phyloP scores from a whole-genome alignment of 2,113 vertebrate species.

The Cisticola juncidis region DNA sequence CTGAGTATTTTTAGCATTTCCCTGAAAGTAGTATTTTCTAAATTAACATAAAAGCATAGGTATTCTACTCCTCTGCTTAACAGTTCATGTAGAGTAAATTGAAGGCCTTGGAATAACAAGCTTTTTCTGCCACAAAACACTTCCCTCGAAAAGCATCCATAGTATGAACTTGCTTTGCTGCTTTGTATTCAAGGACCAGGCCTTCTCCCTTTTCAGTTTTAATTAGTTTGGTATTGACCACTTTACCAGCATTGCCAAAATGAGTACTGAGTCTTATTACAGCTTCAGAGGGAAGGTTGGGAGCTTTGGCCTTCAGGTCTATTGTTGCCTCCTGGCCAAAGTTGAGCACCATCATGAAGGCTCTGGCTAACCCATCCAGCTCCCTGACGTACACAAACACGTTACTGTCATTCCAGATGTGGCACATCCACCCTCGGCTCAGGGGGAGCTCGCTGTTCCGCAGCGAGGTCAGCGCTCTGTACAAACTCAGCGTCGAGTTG shows the following conservation, averaged over 20 bases:
- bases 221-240: slow-evolving; percentile 67
- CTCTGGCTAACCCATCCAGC: slow-evolving; percentile 81
- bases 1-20: background rate
- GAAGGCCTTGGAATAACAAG: slow-evolving; percentile 84
- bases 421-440: slow-evolving; percentile 91
- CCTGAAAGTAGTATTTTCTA: background rate
- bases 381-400: slow-evolving; percentile 86
- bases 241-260: slow-evolving; percentile 29
- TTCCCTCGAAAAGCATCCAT: slow-evolving; percentile 58
- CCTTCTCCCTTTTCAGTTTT: slow-evolving; percentile 83
- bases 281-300: slow-evolving; percentile 75
- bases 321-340: slow-evolving; percentile 76
- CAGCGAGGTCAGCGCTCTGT: slow-evolving; percentile 80
- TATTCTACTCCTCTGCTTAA: background rate
- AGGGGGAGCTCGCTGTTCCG: slow-evolving; percentile 78
- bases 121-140: slow-evolving; percentile 88
- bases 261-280: slow-evolving; percentile 82
- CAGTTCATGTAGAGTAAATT: slow-evolving; percentile 82
- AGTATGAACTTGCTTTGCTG: slow-evolving; percentile 70
- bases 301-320: slow-evolving; percentile 75
- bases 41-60: background rate
- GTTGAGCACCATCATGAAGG: slow-evolving; percentile 89
- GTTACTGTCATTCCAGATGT: slow-evolving; percentile 70
- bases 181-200: slow-evolving; percentile 83
- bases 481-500: slow-evolving; percentile 81